Base-by-base conservation (phyloP, 2,113 vertebrate genomes). In the Junco hyemalis region DNA sequence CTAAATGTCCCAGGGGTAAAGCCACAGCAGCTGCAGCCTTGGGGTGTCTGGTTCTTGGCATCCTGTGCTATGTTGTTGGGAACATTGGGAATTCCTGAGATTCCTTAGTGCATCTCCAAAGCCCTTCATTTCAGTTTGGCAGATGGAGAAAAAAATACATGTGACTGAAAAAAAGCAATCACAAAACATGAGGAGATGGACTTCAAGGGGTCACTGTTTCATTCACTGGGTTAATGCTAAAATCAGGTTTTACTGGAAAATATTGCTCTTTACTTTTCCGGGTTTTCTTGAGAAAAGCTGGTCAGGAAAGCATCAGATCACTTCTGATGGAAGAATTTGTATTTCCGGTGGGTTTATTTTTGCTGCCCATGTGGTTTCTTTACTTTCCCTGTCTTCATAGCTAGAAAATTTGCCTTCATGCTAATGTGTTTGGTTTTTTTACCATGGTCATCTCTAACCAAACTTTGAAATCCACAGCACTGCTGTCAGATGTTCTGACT, bases 381-480 rank as follows among this genome's bases (percentile, higher is more conserved):
- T 60, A 59, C 56, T 59, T 82, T 54, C 12, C 29, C 38, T 71
- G 51, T 42, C 40, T 94, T 86, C 51, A 29, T 19, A 93, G 68
- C 85, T 88, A 7, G 5, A 69, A 83, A 88, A 56, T 86, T 54
- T 88, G 44, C 64, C 31, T 78, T 94, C 9, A 15, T 92, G 64
- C 9, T 90, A 64, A 44, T 48, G 40, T 83, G 40, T 95, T 90
- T 79, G 65, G 45, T 7, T 93, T 93, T 91, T 92, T 88, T 64
- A 66, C 56, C 1, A 0, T 68, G 51, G 48, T 78, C 65, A 38
- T 93, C 53, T 84, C 69, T 71, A 93, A 90, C 82, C 69, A 64
- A 35, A 65, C 88, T 95, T 82, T 35, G 86, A 73, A 94, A 96
- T 84, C 80, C 82, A 88, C 80, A 88, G 64, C 76, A 35, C 65